Evolutionary conservation across 2,113 vertebrate species (phyloP).

Genomic region (Labrus mixtus): DNA sequence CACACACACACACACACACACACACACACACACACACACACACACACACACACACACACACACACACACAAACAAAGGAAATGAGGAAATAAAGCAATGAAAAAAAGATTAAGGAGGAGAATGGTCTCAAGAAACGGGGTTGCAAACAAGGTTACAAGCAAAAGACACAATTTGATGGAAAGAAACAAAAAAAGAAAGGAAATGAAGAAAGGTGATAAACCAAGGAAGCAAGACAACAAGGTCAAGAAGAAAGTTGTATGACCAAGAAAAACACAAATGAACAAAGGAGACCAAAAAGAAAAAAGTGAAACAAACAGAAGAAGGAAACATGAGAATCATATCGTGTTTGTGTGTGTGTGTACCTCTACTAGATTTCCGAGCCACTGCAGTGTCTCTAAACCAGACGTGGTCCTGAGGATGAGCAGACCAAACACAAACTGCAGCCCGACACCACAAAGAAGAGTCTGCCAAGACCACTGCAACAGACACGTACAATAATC

Average conservation of each 20-base stretch:
- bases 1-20: too few species aligned
- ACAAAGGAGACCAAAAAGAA: neutral
- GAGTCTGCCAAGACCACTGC: conserved; percentile 87
- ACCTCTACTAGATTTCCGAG: conserved; percentile 88
- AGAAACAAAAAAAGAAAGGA: neutral
- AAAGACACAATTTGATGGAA: neutral
- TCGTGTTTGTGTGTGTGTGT: conserved; percentile 10
- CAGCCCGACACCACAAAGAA: conserved; percentile 86
- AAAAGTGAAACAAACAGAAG: neutral
- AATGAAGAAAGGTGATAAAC: neutral
- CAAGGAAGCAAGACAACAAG: too few species aligned
- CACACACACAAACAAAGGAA: neutral
- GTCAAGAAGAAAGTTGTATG: too few species aligned
- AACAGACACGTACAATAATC: conserved; percentile 26
- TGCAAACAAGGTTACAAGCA: neutral
- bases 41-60: too few species aligned
- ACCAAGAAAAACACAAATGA: too few species aligned
- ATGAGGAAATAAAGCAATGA: too few species aligned
- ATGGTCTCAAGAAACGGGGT: too few species aligned
- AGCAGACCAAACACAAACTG: conserved; percentile 90
- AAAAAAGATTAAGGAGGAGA: too few species aligned
- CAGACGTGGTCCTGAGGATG: conserved; percentile 85
- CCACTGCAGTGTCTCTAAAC: conserved; percentile 84
- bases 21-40: too few species aligned
- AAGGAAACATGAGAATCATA: neutral